phyloP scores from a whole-genome alignment of 2,113 vertebrate genomes.

The Pycnonotus jocosus region DNA sequence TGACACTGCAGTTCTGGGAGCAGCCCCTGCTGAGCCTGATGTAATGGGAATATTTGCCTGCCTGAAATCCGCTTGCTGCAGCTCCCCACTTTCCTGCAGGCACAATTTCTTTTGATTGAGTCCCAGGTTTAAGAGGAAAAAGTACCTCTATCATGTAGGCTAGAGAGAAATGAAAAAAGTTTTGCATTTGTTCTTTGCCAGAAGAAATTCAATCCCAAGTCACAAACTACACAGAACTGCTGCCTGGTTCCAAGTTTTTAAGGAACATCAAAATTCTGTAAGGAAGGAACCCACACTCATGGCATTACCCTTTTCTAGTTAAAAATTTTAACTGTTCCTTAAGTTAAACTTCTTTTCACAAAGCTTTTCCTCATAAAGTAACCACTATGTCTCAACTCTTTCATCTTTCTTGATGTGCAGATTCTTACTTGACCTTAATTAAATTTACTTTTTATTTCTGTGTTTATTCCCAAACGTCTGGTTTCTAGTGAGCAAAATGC shows the following conservation, averaged over 20 bases:
- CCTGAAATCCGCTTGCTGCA: neutral
- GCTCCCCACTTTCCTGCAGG: neutral
- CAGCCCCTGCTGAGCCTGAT: neutral
- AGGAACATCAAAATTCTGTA: neutral
- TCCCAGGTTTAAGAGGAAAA: neutral
- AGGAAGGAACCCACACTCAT: neutral
- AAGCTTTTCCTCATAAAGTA: neutral
- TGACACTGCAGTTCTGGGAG: neutral
- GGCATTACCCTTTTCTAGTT: rapidly evolving
- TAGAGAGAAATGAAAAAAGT: neutral
- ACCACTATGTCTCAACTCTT: neutral
- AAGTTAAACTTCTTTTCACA: neutral
- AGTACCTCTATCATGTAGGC: neutral
- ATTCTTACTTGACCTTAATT: neutral
- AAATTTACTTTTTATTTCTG: neutral
- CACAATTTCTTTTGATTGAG: neutral
- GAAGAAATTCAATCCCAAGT: neutral
- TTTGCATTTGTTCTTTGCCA: neutral
- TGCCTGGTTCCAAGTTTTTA: neutral
- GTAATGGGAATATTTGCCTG: neutral
- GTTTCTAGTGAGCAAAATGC: neutral
- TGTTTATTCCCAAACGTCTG: neutral
- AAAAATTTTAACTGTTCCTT: neutral
- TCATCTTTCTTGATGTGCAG: neutral
- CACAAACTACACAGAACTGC: neutral